Conservation (phyloP, 2,888 invertebrate genomes). For the Cylindroiulus punctatus region DNA sequence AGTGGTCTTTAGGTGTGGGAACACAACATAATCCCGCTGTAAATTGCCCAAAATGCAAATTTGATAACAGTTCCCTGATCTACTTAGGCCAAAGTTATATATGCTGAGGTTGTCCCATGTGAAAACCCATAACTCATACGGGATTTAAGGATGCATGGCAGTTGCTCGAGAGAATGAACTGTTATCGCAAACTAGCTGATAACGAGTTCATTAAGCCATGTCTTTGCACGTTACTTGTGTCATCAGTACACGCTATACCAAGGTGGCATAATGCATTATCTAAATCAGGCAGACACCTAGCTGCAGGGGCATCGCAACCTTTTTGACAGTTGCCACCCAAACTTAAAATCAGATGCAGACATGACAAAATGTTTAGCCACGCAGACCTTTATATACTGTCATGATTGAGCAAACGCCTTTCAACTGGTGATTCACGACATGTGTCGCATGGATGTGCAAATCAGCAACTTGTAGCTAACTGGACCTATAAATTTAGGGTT, state of each 20-base stretch:
- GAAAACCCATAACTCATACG: background rate
- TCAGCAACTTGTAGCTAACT: too few species aligned
- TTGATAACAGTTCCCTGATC: background rate
- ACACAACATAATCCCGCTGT: background rate
- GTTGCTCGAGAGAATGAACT: slow-evolving; percentile 2
- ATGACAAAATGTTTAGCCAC: too few species aligned
- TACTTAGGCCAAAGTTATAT: too few species aligned
- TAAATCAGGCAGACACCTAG: too few species aligned
- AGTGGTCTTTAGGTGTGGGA: background rate
- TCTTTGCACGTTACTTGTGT: background rate
- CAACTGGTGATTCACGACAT: too few species aligned
- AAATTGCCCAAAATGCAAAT: background rate
- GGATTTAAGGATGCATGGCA: too few species aligned
- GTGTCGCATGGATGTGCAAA: too few species aligned
- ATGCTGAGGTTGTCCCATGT: background rate
- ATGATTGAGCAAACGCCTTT: too few species aligned
- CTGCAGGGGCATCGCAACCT: too few species aligned
- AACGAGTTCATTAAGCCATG: background rate
- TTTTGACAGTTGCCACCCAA: background rate
- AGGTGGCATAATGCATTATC: too few species aligned
- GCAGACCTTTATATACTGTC: too few species aligned
- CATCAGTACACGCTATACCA: too few species aligned
- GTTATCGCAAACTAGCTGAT: background rate
- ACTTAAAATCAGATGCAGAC: background rate
- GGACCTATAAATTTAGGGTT: background rate